Base-by-base conservation (phyloP, 2,797 vertebrate genomes). In the Pseudochirops corinnae region DNA sequence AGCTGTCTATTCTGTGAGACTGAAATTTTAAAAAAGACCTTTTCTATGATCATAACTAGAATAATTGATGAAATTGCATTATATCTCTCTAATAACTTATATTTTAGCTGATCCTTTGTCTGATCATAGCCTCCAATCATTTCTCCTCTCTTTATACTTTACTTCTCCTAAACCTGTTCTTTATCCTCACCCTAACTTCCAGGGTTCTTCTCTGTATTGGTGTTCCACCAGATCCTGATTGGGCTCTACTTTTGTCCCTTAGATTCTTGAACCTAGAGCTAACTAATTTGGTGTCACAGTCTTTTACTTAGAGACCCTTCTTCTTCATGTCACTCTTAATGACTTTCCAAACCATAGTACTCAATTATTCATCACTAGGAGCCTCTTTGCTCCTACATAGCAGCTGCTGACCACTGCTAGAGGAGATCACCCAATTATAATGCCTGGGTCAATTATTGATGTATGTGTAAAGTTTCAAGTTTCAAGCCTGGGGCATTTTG, bases 81-180 rank as follows among this genome's bases (percentile, higher is more conserved):
- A 97, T 90, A 53, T 87, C 96, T 98, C 98, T 53, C 55, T 52
- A 95, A 90, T 95, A 97, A 97, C 67, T 96, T 67, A 91, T 92
- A 97, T 98, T 97, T 94, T 95, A 96, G 97, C 97, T 93, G 93
- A 98, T 98, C 33, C 9, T 96, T 96, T 96, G 91, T 74, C 96
- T 92, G 91, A 87, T 87, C 21, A 87, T 87, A 87, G 12, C 39
- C 39, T 46, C 24, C 74, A 87, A 46, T 82, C 21, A 46, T 26
- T 82, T 82, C 39, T 46, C 39, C n/a, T 82, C n/a, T 82, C 21
- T 82, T 26, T 82, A 24, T 24, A n/a, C 31, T 10, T 67, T 62
- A 62, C 29, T n/a, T 4, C 16, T 24, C 9, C 5, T 46, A 82
- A 46, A 46, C 21, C 21, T 82, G 21, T 46, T 24, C 9, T 82